Percentiles rank a stretch among this genome's conserved stretches.
Evolutionary conservation across 2,888 invertebrate species (phyloP).

Genomic region (Pelosia muscerda): DNA sequence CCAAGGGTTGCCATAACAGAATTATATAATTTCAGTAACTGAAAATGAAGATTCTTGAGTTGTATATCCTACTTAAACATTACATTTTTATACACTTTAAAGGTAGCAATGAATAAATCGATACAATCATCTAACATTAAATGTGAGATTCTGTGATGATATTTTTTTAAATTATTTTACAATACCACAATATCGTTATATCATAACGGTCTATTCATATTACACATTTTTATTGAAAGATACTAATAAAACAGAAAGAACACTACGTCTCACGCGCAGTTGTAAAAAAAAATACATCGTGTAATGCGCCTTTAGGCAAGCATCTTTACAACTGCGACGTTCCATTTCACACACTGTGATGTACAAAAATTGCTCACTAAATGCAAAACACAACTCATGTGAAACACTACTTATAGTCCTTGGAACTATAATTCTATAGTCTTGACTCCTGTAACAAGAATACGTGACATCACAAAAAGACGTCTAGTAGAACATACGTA

Average conservation of each 20-base stretch:
- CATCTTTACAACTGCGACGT: not conserved
- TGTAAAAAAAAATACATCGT: not conserved
- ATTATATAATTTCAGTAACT: not conserved
- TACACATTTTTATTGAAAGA: not conserved
- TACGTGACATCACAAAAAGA: not conserved
- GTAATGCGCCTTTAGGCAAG: not conserved
- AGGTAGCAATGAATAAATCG: conserved; percentile 8
- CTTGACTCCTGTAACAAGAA: not conserved
- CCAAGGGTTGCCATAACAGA: too few relatives aligned
- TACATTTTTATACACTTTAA: not conserved
- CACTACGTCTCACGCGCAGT: not conserved
- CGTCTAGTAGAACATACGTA: too few relatives aligned
- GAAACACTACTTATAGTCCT: conserved; percentile 6
- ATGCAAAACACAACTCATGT: conserved; percentile 23
- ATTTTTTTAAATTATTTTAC: conserved; percentile 3
- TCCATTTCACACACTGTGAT: conserved; percentile 5
- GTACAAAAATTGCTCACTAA: conserved; percentile 23
- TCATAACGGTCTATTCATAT: not conserved
- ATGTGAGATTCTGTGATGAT: conserved; percentile 50
- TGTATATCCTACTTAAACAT: conserved; percentile 6
- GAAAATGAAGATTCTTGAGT: not conserved
- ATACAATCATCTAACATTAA: conserved; percentile 20
- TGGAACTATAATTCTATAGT: not conserved
- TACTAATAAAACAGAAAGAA: conserved; percentile 1
- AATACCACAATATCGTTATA: conserved; percentile 1